These are phyloP conservation scores for Leistus spinibarbis DNA, from an alignment of 2,888 invertebrate species.

Conservation along the genomic window DNA sequence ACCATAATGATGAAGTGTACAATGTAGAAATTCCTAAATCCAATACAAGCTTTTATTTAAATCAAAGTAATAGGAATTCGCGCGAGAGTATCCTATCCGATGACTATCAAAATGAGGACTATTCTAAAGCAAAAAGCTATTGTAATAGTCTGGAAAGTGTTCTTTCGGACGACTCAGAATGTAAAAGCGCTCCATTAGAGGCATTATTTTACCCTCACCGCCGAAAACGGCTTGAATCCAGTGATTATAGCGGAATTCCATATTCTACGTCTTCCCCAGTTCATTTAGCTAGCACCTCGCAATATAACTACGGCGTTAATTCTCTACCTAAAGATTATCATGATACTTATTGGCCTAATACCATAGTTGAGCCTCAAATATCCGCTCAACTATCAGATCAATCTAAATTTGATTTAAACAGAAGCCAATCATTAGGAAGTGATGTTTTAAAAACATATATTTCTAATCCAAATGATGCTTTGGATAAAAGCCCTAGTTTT, in stretches of 20 bases:
- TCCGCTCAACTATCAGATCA: not conserved
- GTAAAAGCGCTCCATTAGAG: constrained; percentile 79
- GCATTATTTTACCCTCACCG: constrained; percentile 67
- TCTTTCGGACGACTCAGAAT: constrained; percentile 78
- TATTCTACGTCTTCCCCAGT: constrained; percentile 1
- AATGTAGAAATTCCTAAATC: constrained; percentile 58
- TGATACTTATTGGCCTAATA: not conserved
- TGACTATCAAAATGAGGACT: constrained; percentile 60
- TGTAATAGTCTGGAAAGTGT: constrained; percentile 83
- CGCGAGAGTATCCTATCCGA: constrained; percentile 81
- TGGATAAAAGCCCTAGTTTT: constrained; percentile 13
- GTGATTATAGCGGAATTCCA: not conserved
- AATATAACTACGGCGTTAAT: constrained; percentile 12
- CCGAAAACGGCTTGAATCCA: constrained; percentile 53
- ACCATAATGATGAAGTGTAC: constrained; percentile 52
- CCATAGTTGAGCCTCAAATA: not conserved
- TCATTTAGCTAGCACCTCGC: constrained; percentile 6
- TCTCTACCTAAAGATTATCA: constrained; percentile 9
- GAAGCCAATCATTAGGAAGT: constrained; percentile 19
- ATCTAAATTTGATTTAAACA: not conserved
- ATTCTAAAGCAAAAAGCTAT: constrained; percentile 64
- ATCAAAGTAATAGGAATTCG: constrained; percentile 70
- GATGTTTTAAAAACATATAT: constrained; percentile 10
- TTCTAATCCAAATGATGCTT: constrained; percentile 2
- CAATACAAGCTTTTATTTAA: constrained; percentile 82